Evolutionary conservation across 92 coral and sea anemone genomes (phyloP), one percentile per base, ranked within the genome.

Genomic region (Pocillopora meandrina): DNA sequence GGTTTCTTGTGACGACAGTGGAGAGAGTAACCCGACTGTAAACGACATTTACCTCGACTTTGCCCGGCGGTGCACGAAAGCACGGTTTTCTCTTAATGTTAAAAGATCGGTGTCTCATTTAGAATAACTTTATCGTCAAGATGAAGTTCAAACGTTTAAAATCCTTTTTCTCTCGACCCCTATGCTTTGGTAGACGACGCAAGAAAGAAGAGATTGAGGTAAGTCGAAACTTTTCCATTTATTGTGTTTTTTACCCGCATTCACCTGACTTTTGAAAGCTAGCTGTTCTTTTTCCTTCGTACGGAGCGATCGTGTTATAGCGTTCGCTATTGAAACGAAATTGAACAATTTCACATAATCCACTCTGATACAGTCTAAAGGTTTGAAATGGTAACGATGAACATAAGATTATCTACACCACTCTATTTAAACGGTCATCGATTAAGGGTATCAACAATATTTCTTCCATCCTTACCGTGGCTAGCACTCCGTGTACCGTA

Each of bases 121-220:
- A 42, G 4, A 42, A 42, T 42, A 42, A 42, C 52, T 42, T 42
- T 42, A 42, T 42, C 11, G 31, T 60, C 68, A 76, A 60, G 13
- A 75, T 76, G 80, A 76, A 76, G 52, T 18, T 76, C 21, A 76
- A 76, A 16, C 80, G 80, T 14, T 35, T 76, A 68, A 61, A 61
- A 35, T 62, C 70, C 2, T 76, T 76, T 76, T 76, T 76, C 80
- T 59, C 80, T 12, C 69, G 57, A 8, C 80, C 80, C 10, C 55
- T 61, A 15, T 76, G 80, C 33, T 59, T 76, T 61, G 67, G 80
- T 26, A 75, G 52, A 19, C 55, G 65, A 34, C 80, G 56, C 17
- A 61, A n/a, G 9, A 35, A 76, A 26, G 68, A 76, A 34, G 55
- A 70, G 42, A 61, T 76, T 13, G 80, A 76, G 80, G 80, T 76